These are phyloP conservation scores for Willisornis vidua DNA, from an alignment of 2,113 vertebrate genomes.

Conservation along the genomic window DNA sequence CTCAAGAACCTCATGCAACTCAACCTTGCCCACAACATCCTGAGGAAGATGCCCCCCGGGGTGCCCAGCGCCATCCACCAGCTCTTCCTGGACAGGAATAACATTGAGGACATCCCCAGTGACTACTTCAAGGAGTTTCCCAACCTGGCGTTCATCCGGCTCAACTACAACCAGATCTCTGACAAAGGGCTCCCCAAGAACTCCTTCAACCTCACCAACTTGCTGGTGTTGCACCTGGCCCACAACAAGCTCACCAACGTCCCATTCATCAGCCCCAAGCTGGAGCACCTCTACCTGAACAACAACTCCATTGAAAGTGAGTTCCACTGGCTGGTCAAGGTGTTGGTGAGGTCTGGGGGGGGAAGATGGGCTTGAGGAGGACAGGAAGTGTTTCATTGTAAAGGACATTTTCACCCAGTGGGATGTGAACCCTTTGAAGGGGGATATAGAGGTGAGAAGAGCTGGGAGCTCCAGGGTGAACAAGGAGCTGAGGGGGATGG, in stretches of 20 bases:
- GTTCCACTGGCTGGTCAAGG: neutral
- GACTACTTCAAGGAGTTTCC: slow-evolving; percentile 88
- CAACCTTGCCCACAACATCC: slow-evolving; percentile 90
- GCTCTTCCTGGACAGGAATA: slow-evolving; percentile 94
- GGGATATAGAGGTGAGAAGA: neutral
- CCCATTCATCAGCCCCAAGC: slow-evolving; percentile 83
- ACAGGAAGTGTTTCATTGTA: accelerated
- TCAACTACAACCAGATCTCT: slow-evolving; percentile 93
- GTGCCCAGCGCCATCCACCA: slow-evolving; percentile 86
- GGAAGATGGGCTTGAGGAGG: neutral
- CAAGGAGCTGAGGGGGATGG: neutral
- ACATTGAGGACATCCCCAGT: slow-evolving; percentile 88
- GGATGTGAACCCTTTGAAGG: neutral
- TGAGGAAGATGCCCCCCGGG: slow-evolving; percentile 90
- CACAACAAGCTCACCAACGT: slow-evolving; percentile 90
- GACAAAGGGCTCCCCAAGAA: slow-evolving; percentile 89
- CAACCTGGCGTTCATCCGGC: slow-evolving; percentile 90
- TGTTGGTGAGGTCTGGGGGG: neutral
- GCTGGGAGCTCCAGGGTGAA: neutral
- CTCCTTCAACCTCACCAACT: slow-evolving; percentile 90
- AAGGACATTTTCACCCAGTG: accelerated
- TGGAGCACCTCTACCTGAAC: slow-evolving; percentile 96
- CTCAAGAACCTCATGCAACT: slow-evolving; percentile 94
- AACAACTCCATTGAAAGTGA: slow-evolving; percentile 94
- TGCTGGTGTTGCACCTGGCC: slow-evolving; percentile 92